These are phyloP conservation scores for Oedothorax gibbosus DNA, from an alignment of 1,140 invertebrate species.

Conservation along the genomic window DNA sequence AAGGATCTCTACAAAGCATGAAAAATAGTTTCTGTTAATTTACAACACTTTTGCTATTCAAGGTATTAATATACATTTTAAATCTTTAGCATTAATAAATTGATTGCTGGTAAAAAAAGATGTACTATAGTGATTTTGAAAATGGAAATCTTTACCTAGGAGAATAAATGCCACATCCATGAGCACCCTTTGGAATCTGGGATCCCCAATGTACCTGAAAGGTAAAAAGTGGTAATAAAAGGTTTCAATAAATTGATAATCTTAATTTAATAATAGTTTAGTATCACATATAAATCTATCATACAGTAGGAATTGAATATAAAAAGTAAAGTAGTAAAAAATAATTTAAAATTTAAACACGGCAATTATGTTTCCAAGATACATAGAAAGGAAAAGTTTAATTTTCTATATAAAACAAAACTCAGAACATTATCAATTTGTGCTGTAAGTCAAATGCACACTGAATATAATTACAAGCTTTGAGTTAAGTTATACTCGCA, in stretches of 20 bases:
- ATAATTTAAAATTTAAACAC: too few relatives aligned
- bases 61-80: background rate
- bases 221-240: background rate
- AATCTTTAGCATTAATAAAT: background rate
- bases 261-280: background rate
- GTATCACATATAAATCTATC: background rate
- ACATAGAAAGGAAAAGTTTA: too few relatives aligned
- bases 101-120: background rate
- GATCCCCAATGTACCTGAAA: conserved; percentile 76
- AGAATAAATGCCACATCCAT: conserved; percentile 78
- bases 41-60: background rate
- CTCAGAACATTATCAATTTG: too few relatives aligned
- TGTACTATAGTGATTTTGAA: background rate
- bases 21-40: background rate
- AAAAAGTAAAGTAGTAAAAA: too few relatives aligned
- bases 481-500: too few relatives aligned
- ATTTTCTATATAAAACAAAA: too few relatives aligned
- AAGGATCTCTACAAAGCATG: background rate
- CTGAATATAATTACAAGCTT: too few relatives aligned
- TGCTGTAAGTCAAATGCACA: too few relatives aligned
- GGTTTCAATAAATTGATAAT: background rate
- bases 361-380: too few relatives aligned
- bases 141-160: conserved; percentile 26
- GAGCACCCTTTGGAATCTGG: conserved; percentile 79
- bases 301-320: background rate